Conservation (phyloP, 1,140 invertebrate genomes). For the Eurosta solidaginis region DNA sequence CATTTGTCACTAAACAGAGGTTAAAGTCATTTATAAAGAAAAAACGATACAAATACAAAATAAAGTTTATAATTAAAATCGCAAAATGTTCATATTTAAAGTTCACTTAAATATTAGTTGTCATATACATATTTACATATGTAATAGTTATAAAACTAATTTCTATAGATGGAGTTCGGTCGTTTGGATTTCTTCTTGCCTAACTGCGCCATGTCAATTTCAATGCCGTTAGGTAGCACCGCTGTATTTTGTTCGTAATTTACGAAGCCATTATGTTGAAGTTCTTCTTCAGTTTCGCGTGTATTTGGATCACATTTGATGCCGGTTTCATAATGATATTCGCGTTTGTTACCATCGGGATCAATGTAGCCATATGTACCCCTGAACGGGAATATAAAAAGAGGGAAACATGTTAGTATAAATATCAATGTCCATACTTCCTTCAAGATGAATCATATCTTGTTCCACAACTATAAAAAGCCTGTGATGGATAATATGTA, state of each 20-base stretch:
- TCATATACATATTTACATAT: neutral
- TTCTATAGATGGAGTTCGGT: slow-evolving; percentile 54
- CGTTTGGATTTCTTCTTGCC: slow-evolving; percentile 72
- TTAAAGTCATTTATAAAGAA: neutral
- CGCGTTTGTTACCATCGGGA: slow-evolving; percentile 75
- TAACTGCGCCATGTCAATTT: slow-evolving; percentile 70
- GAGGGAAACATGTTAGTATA: neutral
- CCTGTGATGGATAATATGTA: too few species aligned
- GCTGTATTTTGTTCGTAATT: slow-evolving; percentile 74
- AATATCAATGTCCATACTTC: neutral
- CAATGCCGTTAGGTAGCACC: slow-evolving; percentile 71
- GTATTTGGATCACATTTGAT: slow-evolving; percentile 70
- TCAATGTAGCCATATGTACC: slow-evolving; percentile 84
- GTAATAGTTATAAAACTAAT: slow-evolving; percentile 34
- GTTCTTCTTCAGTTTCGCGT: slow-evolving; percentile 64
- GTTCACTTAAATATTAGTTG: neutral
- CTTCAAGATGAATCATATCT: neutral
- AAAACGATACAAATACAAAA: neutral
- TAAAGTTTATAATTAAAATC: slow-evolving; percentile 2
- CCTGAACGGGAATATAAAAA: slow-evolving; percentile 44
- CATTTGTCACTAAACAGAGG: neutral
- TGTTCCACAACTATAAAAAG: too few species aligned
- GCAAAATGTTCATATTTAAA: neutral
- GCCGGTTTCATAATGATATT: slow-evolving; percentile 74
- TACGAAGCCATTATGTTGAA: slow-evolving; percentile 72